Conservation (phyloP, 2,113 vertebrate genomes). For the Poeciliopsis turrubarensis region DNA sequence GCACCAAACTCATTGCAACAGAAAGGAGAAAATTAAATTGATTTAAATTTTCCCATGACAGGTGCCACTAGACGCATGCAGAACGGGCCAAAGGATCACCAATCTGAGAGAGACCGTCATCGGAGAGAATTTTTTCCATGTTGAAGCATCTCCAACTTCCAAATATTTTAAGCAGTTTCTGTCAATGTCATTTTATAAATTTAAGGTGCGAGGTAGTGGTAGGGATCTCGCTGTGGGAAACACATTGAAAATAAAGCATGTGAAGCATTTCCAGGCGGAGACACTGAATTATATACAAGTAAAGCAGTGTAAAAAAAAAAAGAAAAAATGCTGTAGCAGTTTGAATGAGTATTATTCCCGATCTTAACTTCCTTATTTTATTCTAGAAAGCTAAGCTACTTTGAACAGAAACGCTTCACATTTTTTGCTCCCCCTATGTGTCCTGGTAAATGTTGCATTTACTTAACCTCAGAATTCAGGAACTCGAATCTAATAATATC, state of each 20-base stretch:
- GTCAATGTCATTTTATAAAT: too few species aligned
- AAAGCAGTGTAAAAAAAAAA: neutral
- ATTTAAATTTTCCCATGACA: neutral
- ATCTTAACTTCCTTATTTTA: neutral
- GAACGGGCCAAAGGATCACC: too few species aligned
- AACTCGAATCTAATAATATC: neutral
- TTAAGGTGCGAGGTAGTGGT: too few species aligned
- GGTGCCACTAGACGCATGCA: neutral
- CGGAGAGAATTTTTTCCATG: neutral
- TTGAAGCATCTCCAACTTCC: neutral
- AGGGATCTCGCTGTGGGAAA: too few species aligned
- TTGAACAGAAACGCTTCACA: neutral
- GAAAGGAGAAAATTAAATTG: too few species aligned
- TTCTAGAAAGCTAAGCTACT: neutral
- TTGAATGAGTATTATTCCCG: neutral
- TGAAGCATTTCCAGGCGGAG: neutral
- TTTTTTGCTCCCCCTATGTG: neutral
- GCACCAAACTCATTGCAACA: too few species aligned
- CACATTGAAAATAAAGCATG: neutral
- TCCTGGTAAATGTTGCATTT: neutral
- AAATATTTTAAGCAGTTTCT: neutral
- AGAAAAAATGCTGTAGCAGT: neutral
- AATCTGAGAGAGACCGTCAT: neutral
- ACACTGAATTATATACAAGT: neutral
- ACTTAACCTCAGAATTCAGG: neutral